A percentile compares a stretch with the other conserved stretches of the same genome.
Conservation (phyloP, 2,888 invertebrate genomes). For the Parnassius glacialis region DNA sequence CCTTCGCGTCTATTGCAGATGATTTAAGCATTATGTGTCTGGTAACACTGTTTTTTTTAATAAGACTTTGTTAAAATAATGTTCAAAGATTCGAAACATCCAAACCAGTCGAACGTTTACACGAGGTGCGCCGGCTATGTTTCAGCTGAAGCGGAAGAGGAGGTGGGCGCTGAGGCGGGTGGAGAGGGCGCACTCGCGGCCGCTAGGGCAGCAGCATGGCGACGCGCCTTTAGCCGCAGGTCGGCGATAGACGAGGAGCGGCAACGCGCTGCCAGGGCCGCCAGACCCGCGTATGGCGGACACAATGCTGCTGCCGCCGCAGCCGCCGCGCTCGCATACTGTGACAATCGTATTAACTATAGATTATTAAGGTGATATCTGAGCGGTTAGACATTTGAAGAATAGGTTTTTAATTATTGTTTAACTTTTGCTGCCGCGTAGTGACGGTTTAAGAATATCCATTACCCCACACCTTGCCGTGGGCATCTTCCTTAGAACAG, state of each 20-base stretch:
- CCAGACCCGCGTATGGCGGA: conserved; percentile 86
- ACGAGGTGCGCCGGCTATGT: conserved; percentile 49
- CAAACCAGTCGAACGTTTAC: conserved; percentile 28
- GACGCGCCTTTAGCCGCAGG: conserved; percentile 94
- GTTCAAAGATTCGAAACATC: neutral
- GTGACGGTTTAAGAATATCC: no score
- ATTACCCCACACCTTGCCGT: no score
- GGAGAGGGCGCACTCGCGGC: conserved; percentile 70
- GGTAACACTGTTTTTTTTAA: no score
- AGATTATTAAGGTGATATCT: no score
- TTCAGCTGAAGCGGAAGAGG: conserved; percentile 52
- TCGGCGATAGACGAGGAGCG: conserved; percentile 97
- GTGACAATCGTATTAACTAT: conserved; percentile 10
- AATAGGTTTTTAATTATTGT: no score
- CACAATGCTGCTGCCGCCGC: conserved; percentile 83
- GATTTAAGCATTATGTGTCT: no score
- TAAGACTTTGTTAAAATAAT: no score
- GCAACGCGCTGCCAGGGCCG: conserved; percentile 89
- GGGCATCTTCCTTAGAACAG: no score
- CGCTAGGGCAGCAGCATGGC: conserved; percentile 94
- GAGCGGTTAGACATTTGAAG: no score
- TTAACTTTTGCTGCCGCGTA: no score
- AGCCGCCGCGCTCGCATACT: conserved; percentile 75
- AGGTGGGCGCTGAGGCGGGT: conserved; percentile 37
- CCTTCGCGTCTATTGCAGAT: no score